These are phyloP conservation scores for Prenolepis imparis DNA, from an alignment of 2,888 invertebrate species.

Conservation along the genomic window DNA sequence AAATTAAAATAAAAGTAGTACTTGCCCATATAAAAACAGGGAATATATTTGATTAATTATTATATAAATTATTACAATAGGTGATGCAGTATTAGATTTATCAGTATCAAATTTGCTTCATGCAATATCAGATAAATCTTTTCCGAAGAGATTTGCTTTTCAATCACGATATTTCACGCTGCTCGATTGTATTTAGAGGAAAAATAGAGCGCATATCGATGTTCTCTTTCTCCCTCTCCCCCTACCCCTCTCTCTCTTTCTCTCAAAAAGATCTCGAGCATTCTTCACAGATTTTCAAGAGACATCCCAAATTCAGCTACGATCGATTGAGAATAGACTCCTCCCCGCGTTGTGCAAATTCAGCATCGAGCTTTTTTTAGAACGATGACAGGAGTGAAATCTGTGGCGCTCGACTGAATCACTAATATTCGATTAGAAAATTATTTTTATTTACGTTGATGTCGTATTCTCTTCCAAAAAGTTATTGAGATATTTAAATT, in stretches of 20 bases:
- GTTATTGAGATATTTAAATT: background rate
- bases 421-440: constrained; percentile 1
- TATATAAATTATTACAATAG: background rate
- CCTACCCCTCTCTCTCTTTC: too few species aligned
- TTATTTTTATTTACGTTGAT: background rate
- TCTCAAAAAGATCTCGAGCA: constrained; percentile 59
- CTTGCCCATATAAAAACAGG: background rate
- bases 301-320: constrained; percentile 45
- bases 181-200: constrained; percentile 43
- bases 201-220: constrained; percentile 44
- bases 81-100: background rate
- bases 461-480: background rate
- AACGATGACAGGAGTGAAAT: constrained; percentile 28
- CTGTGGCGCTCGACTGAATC: background rate
- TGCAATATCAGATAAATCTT: background rate
- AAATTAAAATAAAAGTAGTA: background rate
- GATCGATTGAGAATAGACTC: constrained; percentile 61
- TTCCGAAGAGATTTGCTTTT: background rate
- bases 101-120: background rate
- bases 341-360: constrained; percentile 61
- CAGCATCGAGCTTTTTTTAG: constrained; percentile 50
- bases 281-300: constrained; percentile 50
- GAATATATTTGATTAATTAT: background rate
- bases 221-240: background rate
- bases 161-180: constrained; percentile 1